phyloP scores from a whole-genome alignment of 2,113 vertebrate genomes.

The Sapajus apella region DNA sequence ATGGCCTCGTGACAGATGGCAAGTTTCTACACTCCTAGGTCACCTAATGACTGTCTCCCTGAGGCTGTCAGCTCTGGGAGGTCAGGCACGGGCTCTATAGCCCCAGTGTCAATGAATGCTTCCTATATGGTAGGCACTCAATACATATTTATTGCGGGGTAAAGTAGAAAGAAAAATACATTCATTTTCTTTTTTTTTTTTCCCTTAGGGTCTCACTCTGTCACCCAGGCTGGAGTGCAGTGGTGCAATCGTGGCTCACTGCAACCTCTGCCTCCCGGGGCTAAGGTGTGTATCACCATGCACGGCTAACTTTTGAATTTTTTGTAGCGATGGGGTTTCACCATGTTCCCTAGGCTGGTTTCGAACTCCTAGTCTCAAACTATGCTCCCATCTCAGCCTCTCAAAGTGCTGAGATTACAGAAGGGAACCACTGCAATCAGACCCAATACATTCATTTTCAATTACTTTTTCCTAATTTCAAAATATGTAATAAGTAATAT shows the following conservation, averaged over 20 bases:
- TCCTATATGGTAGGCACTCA: background rate
- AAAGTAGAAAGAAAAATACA: conserved; percentile 15
- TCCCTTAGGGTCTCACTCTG: too few relatives aligned
- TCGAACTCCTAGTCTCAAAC: too few relatives aligned
- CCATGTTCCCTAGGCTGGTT: too few relatives aligned
- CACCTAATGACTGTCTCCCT: background rate
- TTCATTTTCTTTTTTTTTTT: background rate
- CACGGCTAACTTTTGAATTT: too few relatives aligned
- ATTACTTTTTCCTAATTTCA: conserved; percentile 1
- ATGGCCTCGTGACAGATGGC: background rate
- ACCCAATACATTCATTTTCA: background rate
- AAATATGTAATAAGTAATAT: background rate
- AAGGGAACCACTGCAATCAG: too few relatives aligned
- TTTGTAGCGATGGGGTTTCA: too few relatives aligned
- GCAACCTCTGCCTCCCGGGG: too few relatives aligned
- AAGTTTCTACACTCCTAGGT: background rate
- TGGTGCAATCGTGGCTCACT: too few relatives aligned
- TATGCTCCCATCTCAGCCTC: too few relatives aligned
- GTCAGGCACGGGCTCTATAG: background rate
- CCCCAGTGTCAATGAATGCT: background rate
- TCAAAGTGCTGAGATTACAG: too few relatives aligned
- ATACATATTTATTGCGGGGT: background rate
- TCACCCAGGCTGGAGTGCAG: too few relatives aligned
- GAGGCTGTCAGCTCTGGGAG: background rate
- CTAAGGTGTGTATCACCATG: too few relatives aligned